A percentile compares a stretch with the other conserved stretches of the same genome.
Conservation (phyloP, 92 coral and sea anemone genomes). For the Porites evermanni region DNA sequence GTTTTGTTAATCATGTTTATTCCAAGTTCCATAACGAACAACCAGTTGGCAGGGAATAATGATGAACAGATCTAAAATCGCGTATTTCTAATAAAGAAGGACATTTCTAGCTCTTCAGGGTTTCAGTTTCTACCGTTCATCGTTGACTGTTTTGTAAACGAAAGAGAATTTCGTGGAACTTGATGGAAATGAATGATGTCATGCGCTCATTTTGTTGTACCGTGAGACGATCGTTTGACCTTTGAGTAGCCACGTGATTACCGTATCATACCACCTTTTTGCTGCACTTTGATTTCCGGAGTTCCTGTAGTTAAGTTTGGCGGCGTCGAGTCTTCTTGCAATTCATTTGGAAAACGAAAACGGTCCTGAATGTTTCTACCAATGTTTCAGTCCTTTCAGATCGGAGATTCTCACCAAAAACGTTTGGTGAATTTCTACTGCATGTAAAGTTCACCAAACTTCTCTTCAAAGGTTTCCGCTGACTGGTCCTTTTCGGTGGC, state of each 20-base stretch:
- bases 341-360: too few species aligned
- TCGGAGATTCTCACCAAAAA: too few species aligned
- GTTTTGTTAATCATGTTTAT: too few species aligned
- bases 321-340: neutral
- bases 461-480: neutral
- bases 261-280: conserved; percentile 12
- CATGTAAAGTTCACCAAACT: neutral
- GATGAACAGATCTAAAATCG: neutral
- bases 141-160: neutral
- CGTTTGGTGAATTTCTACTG: too few species aligned
- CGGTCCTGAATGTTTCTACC: too few species aligned
- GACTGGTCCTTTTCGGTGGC: neutral
- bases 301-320: neutral
- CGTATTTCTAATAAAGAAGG: neutral
- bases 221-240: conserved; percentile 2
- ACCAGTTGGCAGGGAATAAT: neutral
- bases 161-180: neutral
- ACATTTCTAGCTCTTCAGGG: neutral
- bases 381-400: too few species aligned
- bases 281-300: neutral
- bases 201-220: neutral
- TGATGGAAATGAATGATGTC: neutral
- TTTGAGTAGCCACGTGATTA: conserved; percentile 22
- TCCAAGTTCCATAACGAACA: neutral
- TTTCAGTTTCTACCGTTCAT: neutral